A percentile compares a stretch with the other conserved stretches of the same genome.
Conservation (phyloP, 1,140 invertebrate species). For the Dendrolimus kikuchii region DNA sequence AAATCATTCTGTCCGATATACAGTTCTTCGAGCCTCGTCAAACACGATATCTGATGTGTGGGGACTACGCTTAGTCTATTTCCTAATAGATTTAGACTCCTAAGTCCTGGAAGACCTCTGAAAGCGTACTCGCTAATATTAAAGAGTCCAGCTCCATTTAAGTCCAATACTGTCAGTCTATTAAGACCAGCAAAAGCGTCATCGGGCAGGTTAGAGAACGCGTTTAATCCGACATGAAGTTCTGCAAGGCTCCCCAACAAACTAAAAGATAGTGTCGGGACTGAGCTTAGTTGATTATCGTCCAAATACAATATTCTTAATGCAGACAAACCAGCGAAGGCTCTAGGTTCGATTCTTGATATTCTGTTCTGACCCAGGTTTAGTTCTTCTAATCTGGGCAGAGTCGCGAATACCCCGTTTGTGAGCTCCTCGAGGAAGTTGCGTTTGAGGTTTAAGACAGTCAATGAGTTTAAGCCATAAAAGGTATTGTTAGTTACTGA, state of each 20-base stretch:
- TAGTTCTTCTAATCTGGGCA: conserved; percentile 85
- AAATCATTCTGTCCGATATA: conserved; percentile 89
- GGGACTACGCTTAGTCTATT: conserved; percentile 84
- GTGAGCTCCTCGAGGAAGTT: conserved; percentile 88
- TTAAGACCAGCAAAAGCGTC: conserved; percentile 84
- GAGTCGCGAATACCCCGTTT: conserved; percentile 81
- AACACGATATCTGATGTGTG: conserved; percentile 79
- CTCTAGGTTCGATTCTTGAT: conserved; percentile 82
- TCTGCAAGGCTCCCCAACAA: conserved; percentile 84
- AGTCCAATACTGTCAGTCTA: conserved; percentile 81
- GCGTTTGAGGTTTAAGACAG: conserved; percentile 84
- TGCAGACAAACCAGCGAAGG: conserved; percentile 83
- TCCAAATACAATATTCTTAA: conserved; percentile 87
- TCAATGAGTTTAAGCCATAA: conserved; percentile 82
- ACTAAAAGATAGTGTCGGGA: conserved; percentile 82
- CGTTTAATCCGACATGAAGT: conserved; percentile 87
- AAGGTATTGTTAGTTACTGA: conserved; percentile 85
- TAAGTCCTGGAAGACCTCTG: conserved; percentile 80
- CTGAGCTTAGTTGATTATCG: conserved; percentile 85
- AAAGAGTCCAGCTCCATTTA: conserved; percentile 84
- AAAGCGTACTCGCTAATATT: conserved; percentile 85
- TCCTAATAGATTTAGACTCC: conserved; percentile 83
- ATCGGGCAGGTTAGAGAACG: conserved; percentile 80
- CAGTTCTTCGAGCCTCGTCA: conserved; percentile 84
- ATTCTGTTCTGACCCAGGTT: conserved; percentile 92